phyloP scores from a whole-genome alignment of 2,888 invertebrate species.

The Xanthostigma xanthostigma region DNA sequence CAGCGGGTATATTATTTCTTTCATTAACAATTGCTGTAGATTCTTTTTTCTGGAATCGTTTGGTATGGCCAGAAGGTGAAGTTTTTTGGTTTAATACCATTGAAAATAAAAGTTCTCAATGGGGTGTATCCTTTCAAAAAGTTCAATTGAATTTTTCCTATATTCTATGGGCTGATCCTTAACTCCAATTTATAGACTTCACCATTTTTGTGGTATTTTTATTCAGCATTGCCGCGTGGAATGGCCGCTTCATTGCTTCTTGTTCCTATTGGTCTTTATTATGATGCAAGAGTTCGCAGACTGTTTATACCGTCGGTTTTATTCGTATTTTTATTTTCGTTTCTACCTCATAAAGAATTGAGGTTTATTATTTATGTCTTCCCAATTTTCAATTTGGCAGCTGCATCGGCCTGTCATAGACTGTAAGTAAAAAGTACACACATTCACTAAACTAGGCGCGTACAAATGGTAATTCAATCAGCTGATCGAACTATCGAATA shows the following conservation, averaged over 20 bases:
- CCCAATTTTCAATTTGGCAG: slow-evolving; percentile 80
- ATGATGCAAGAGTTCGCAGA: slow-evolving; percentile 55
- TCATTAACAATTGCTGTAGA: slow-evolving; percentile 66
- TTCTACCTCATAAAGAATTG: slow-evolving; percentile 94
- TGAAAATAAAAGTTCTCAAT: slow-evolving; percentile 85
- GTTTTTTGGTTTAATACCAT: slow-evolving; percentile 93
- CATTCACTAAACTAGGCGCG: slow-evolving; percentile 1
- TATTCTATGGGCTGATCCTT: slow-evolving; percentile 18
- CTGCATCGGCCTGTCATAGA: slow-evolving; percentile 74
- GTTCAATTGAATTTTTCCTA: slow-evolving; percentile 3
- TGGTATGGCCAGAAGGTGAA: slow-evolving; percentile 94
- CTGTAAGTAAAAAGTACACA: slow-evolving; percentile 49
- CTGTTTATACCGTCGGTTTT: slow-evolving; percentile 53
- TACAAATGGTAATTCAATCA: not conserved
- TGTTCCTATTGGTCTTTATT: slow-evolving; percentile 58
- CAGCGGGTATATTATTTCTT: slow-evolving; percentile 52
- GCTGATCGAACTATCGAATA: too few species aligned
- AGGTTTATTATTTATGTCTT: slow-evolving; percentile 96
- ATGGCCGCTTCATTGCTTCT: slow-evolving; percentile 68
- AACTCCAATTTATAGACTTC: slow-evolving; percentile 48
- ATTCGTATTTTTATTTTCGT: slow-evolving; percentile 82
- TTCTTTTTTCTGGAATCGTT: slow-evolving; percentile 82
- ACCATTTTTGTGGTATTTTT: slow-evolving; percentile 96
- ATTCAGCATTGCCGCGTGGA: slow-evolving; percentile 89
- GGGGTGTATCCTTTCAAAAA: slow-evolving; percentile 81